A percentile compares a stretch with the other conserved stretches of the same genome.
phyloP scores from a whole-genome alignment of 2,797 vertebrate species.

The Jordanella pulchra region DNA sequence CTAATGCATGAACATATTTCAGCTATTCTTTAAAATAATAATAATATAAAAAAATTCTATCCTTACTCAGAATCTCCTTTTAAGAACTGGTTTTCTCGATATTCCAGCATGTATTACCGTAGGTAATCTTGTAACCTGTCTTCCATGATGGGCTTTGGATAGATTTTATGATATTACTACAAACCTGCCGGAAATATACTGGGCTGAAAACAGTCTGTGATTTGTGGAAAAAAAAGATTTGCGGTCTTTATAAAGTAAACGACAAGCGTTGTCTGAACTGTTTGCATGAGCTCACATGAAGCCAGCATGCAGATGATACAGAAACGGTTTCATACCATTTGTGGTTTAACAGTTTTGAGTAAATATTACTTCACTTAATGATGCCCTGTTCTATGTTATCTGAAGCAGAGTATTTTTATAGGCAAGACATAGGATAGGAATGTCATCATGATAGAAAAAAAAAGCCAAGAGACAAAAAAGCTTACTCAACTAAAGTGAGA shows the following conservation, averaged over 20 bases:
- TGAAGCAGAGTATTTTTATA: conserved; percentile 23
- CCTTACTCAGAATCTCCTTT: no score
- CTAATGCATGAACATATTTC: no score
- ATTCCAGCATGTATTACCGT: no score
- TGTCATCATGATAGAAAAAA: conserved; percentile 28
- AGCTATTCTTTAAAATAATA: no score
- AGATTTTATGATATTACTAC: no score
- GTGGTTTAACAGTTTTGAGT: conserved; percentile 3
- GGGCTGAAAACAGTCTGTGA: background rate
- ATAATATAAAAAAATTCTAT: no score
- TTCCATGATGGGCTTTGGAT: no score
- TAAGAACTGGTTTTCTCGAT: no score
- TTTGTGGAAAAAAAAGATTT: no score
- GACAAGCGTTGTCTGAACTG: background rate
- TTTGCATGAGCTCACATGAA: background rate
- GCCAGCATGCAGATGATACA: background rate
- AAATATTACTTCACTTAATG: conserved; percentile 30
- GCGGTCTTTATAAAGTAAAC: background rate
- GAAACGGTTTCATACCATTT: background rate
- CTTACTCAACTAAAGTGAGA: conserved; percentile 33
- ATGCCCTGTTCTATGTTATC: conserved; percentile 26
- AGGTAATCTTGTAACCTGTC: no score
- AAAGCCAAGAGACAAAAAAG: conserved; percentile 33
- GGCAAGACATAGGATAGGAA: conserved; percentile 19
- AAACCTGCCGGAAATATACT: background rate